Base-by-base conservation (phyloP, 2,888 invertebrate species). In the Brenthis daphne region DNA sequence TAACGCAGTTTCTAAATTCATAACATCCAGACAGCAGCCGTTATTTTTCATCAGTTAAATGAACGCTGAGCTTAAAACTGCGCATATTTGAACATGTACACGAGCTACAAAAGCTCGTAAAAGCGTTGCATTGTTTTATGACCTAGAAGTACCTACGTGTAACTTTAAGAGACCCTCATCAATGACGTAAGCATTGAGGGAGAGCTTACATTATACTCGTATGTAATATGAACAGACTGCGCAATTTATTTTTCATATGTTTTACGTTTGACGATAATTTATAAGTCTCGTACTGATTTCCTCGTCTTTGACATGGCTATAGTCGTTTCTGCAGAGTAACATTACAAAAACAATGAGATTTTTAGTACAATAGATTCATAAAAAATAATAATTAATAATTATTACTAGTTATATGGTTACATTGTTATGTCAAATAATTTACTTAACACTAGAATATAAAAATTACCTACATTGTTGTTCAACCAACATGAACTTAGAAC, bases 181-280 rank as follows among this genome's bases (percentile, higher is more conserved):
- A 66, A 60, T 66, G 66, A 66, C 66, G 66, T 66, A 58, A 66
- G 57, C 65, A 47, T 33, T n/a, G 60, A 66, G 66, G 66, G 66
- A 66, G 58, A 53, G 47, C 47, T 24, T n/a, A 48, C n/a, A 37
- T 57, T 12, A 43, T 33, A 61, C 16, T 6, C 6, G 6, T 33
- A 51, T 58, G 6, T 48, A 51, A 61, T 37, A 50, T 8, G 50
- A 50, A 60, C 29, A 51, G 29, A 50, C 5, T 6, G 12, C 47
- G 33, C 29, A 33, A 29, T 33, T 11, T 33, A 60, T 60, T 33
- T 50, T 33, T 60, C 12, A 48, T 24, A 54, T 20, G 4, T 4
- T 24, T 24, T 12, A 20, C 3, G 20, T 29, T 24, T 54, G 4
- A 20, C 3, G 13, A 24, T 13, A 8, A 54, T 24, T 24, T 13